Evolutionary conservation across 2,113 vertebrate genomes (phyloP).

Genomic region (Trichechus manatus): DNA sequence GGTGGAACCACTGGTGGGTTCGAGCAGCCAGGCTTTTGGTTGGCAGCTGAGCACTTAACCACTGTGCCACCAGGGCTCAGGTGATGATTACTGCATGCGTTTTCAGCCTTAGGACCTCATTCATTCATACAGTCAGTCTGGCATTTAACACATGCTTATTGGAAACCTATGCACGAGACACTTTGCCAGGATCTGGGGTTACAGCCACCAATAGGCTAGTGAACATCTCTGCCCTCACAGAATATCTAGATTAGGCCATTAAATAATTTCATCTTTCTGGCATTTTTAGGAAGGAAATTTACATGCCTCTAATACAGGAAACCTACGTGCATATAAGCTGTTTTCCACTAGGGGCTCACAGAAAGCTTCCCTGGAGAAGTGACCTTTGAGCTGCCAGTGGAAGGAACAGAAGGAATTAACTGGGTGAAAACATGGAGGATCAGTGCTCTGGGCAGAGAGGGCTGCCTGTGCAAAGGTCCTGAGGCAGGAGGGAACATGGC

Average conservation of each 20-base stretch:
- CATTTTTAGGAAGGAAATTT: background rate
- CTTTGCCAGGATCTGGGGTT: background rate
- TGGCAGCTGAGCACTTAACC: background rate
- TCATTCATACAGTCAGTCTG: background rate
- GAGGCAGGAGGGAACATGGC: background rate
- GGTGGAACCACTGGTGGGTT: background rate
- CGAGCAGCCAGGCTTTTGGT: background rate
- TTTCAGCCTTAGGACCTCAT: background rate
- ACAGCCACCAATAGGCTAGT: too few species aligned
- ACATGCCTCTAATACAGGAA: background rate
- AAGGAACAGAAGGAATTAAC: background rate
- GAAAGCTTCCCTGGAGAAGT: background rate
- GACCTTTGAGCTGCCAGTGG: background rate
- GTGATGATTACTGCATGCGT: accelerated
- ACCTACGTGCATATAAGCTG: background rate
- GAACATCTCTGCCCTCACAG: background rate
- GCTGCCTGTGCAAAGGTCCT: background rate
- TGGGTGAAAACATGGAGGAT: background rate
- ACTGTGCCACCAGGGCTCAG: background rate
- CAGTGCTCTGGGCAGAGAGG: background rate
- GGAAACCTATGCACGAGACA: background rate
- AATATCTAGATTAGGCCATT: background rate
- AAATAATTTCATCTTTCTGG: background rate
- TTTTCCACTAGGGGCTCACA: background rate
- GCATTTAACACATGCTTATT: background rate